phyloP scores from a whole-genome alignment of 2,113 vertebrate species.

The Gasterosteus aculeatus region DNA sequence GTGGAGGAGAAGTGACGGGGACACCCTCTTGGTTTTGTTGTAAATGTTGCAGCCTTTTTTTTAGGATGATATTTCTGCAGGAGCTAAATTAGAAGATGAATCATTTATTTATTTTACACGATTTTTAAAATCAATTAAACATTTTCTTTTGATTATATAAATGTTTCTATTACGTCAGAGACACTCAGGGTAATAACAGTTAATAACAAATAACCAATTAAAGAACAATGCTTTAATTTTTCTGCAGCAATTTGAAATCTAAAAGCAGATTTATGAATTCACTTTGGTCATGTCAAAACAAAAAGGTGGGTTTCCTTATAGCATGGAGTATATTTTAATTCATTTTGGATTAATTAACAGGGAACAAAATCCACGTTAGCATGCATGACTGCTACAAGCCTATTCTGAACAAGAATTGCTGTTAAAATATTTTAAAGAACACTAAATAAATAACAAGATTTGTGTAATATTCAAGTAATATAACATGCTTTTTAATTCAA shows the following conservation, averaged over 20 bases:
- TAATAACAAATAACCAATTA: conserved; percentile 16
- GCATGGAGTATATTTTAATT: background rate
- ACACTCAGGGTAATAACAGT: background rate
- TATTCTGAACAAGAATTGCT: background rate
- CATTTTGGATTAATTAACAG: conserved; percentile 24
- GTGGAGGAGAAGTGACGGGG: conserved; percentile 52
- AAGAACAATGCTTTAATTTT: conserved; percentile 10
- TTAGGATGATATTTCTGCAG: conserved; percentile 7
- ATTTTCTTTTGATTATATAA: background rate
- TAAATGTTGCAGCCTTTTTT: conserved; percentile 19
- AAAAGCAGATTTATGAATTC: background rate
- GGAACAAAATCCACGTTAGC: background rate
- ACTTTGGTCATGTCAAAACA: background rate
- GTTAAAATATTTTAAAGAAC: conserved; percentile 4
- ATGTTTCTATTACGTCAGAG: background rate
- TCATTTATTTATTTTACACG: background rate
- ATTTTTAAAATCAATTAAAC: background rate
- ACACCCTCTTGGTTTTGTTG: conserved; percentile 46
- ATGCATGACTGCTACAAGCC: conserved; percentile 31
- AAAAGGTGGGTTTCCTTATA: background rate
- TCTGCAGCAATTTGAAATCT: background rate
- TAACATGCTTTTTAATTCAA: conserved; percentile 34
- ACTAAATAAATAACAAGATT: background rate
- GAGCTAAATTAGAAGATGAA: background rate
- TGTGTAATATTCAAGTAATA: background rate